These are phyloP conservation scores for Montipora capricornis DNA, from an alignment of 64 coral and sea anemone genomes.

Conservation along the genomic window DNA sequence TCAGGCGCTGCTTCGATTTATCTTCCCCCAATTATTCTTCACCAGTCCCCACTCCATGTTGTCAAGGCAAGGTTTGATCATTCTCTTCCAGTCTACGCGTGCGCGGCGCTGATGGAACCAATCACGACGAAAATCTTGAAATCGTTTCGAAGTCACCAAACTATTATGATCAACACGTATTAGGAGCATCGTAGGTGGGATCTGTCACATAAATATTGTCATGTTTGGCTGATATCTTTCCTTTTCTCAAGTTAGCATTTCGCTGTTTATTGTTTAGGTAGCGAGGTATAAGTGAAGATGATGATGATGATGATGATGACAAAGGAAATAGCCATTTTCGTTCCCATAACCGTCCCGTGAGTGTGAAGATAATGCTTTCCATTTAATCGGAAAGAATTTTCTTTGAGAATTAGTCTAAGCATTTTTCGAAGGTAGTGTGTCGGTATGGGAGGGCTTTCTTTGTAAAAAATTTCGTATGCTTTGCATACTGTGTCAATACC, in stretches of 20 bases:
- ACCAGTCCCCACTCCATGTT: slow-evolving; percentile 52
- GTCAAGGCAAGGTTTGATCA: slow-evolving; percentile 66
- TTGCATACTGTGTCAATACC: too few relatives aligned
- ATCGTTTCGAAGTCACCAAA: not conserved
- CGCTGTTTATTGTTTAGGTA: not conserved
- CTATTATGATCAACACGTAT: not conserved
- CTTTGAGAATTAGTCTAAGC: too few relatives aligned
- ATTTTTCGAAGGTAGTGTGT: too few relatives aligned
- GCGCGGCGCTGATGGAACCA: slow-evolving; percentile 82
- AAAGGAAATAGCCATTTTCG: too few relatives aligned
- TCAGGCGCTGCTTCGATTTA: slow-evolving; percentile 46
- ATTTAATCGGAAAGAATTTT: too few relatives aligned
- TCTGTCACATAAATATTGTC: not conserved
- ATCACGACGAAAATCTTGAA: slow-evolving; percentile 59
- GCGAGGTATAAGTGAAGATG: too few relatives aligned
- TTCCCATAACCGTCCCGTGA: too few relatives aligned
- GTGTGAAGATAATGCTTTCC: too few relatives aligned
- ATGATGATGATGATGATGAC: too few relatives aligned
- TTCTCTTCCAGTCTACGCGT: slow-evolving; percentile 68
- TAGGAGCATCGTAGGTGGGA: not conserved
- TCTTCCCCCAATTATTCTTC: slow-evolving; percentile 56
- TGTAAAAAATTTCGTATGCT: too few relatives aligned
- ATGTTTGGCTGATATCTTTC: not conserved
- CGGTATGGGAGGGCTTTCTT: too few relatives aligned
- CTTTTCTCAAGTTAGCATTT: not conserved